These are phyloP conservation scores for Rhadina sibilatrix DNA, from an alignment of 2,113 vertebrate species.

Conservation along the genomic window DNA sequence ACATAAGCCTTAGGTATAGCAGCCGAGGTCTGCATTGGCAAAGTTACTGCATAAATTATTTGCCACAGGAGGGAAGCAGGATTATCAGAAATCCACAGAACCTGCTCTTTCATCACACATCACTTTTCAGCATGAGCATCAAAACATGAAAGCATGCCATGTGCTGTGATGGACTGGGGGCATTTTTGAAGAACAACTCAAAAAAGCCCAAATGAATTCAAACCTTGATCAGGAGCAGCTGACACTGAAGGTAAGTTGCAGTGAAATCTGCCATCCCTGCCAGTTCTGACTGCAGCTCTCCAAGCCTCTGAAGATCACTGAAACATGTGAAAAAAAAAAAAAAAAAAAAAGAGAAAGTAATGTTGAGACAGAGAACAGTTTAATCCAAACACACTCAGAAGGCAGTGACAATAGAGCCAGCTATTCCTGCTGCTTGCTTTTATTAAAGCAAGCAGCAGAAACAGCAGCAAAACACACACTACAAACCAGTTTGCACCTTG, in stretches of 20 bases:
- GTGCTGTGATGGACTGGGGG: background rate
- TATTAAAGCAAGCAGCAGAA: background rate
- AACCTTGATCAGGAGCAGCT: constrained; percentile 94
- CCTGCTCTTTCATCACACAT: background rate
- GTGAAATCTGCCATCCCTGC: constrained; percentile 94
- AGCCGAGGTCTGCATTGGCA: background rate
- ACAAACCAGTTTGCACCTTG: background rate
- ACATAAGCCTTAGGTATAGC: background rate
- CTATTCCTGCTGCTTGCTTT: background rate
- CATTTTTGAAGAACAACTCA: background rate
- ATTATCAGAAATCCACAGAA: background rate
- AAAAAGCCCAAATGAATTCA: background rate
- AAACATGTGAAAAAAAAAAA: background rate
- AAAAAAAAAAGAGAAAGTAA: background rate
- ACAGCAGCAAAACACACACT: background rate
- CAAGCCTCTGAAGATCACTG: constrained; percentile 92
- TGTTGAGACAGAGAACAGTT: background rate
- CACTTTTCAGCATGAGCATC: background rate
- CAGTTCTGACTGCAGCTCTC: constrained; percentile 92
- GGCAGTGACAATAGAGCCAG: background rate
- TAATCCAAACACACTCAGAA: background rate
- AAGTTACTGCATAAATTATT: background rate
- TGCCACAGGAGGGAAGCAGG: background rate
- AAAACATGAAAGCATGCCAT: background rate
- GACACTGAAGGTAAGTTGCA: constrained; percentile 91